Percentiles rank a stretch among this genome's conserved stretches.
Evolutionary conservation across 2,113 vertebrate species (phyloP).

Genomic region (Myrmecobius fasciatus): DNA sequence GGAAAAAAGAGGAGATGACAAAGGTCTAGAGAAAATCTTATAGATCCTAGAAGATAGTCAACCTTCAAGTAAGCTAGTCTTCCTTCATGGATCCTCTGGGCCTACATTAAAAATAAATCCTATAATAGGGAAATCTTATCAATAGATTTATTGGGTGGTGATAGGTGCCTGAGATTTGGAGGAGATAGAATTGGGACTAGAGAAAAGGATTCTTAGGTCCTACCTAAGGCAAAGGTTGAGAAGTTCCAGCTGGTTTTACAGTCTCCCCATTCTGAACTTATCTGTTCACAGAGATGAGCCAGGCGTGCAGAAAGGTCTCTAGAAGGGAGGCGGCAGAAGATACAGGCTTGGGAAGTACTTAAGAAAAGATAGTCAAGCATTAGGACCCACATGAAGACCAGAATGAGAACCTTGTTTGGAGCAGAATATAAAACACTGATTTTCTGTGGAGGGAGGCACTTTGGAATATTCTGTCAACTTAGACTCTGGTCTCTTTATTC

Average conservation of each 20-base stretch:
- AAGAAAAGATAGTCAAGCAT: slow-evolving; percentile 47
- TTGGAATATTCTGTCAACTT: not conserved
- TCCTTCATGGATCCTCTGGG: not conserved
- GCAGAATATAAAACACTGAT: not conserved
- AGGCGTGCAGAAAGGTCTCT: slow-evolving; percentile 59
- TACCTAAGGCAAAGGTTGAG: slow-evolving; percentile 74
- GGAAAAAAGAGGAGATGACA: not conserved
- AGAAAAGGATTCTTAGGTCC: not conserved
- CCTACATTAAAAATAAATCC: not conserved
- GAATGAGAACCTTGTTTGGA: not conserved
- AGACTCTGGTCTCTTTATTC: not conserved
- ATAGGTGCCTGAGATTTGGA: not conserved
- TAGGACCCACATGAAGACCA: slow-evolving; percentile 61
- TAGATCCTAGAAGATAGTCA: not conserved
- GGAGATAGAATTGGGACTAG: not conserved
- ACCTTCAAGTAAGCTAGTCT: not conserved
- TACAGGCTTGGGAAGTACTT: slow-evolving; percentile 59
- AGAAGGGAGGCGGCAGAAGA: slow-evolving; percentile 70
- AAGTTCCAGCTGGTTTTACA: slow-evolving; percentile 62
- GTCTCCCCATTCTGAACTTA: slow-evolving; percentile 42
- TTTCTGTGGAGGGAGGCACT: not conserved
- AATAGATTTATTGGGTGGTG: not conserved
- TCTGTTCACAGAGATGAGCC: slow-evolving; percentile 48
- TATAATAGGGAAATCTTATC: not conserved
- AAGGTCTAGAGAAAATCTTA: not conserved